A percentile compares a stretch with the other conserved stretches of the same genome.
Conservation (phyloP, 2,113 vertebrate genomes). For the Echinops telfairi region DNA sequence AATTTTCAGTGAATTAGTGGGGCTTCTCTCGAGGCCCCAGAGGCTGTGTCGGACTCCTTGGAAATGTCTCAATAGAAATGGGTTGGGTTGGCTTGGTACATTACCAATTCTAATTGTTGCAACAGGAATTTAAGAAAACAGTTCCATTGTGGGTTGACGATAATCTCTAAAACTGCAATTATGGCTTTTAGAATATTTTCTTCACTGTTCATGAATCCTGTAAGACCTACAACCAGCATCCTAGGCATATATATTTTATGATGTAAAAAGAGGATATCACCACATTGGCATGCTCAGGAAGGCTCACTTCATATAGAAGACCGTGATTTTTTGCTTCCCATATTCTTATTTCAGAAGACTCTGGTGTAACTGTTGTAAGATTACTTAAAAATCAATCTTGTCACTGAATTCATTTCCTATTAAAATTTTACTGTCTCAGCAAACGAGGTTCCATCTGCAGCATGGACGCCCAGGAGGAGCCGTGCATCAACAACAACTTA, state of each 20-base stretch:
- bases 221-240: slow-evolving; percentile 26
- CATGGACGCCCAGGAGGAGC: neutral
- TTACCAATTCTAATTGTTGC: neutral
- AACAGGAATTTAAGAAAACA: neutral
- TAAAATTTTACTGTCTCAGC: neutral
- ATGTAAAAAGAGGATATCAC: no score
- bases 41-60: no score
- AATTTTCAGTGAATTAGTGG: neutral
- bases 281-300: neutral
- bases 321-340: neutral
- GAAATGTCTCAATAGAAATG: no score
- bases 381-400: slow-evolving; percentile 11
- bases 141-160: neutral
- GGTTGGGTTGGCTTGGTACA: no score
- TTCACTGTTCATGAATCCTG: neutral
- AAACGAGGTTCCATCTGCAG: neutral
- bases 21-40: neutral
- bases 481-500: neutral
- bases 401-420: neutral
- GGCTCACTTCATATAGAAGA: neutral
- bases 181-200: slow-evolving; percentile 29
- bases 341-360: slow-evolving; percentile 52
- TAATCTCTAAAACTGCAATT: slow-evolving; percentile 10
- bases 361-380: neutral
- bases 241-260: neutral